A percentile compares a stretch with the other conserved stretches of the same genome.
Conservation (phyloP, 2,888 invertebrate species). For the Platycnemis pennipes region DNA sequence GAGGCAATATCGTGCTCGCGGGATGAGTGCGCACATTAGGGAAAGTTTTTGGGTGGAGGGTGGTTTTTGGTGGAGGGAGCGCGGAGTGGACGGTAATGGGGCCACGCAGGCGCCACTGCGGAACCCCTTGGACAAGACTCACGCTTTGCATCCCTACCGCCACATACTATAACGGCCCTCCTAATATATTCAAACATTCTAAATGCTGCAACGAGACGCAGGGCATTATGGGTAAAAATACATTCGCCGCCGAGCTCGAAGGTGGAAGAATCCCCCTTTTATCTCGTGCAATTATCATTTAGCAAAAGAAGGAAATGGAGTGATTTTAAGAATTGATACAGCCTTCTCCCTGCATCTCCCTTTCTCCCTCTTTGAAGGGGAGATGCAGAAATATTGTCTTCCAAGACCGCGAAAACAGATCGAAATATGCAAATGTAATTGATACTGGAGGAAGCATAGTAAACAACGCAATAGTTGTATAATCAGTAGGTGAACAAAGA, state of each 20-base stretch:
- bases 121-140: not conserved
- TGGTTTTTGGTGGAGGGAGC: no score
- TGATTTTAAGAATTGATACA: not conserved
- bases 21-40: slow-evolving; percentile 33
- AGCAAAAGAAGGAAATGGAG: not conserved
- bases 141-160: not conserved
- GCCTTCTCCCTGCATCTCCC: no score
- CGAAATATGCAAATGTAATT: no score
- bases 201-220: not conserved
- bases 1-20: not conserved
- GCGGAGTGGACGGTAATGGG: not conserved
- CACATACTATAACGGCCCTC: not conserved
- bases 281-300: not conserved
- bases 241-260: not conserved
- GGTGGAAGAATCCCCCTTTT: not conserved
- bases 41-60: not conserved
- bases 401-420: no score
- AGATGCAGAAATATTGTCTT: not conserved
- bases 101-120: not conserved
- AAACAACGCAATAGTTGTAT: no score
- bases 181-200: not conserved
- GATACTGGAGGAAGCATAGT: no score
- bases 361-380: not conserved
- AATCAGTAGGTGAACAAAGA: no score
- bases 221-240: not conserved